Base-by-base conservation (phyloP, 2,113 vertebrate genomes). In the Athene cunicularia region DNA sequence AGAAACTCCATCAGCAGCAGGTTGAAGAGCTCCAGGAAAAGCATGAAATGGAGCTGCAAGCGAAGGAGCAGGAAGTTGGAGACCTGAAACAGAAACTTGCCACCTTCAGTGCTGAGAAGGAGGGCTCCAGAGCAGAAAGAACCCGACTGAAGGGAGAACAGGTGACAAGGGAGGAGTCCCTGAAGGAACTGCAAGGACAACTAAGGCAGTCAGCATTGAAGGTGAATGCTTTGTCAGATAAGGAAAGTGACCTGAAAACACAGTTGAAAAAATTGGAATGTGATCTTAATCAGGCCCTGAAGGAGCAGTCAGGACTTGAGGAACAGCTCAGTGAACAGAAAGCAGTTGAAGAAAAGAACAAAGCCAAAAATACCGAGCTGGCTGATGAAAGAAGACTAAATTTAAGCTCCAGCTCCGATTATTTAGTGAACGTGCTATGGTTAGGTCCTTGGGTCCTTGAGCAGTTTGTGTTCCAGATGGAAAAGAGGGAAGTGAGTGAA, bases 101-200 rank as follows among this genome's bases (percentile, higher is more conserved):
- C 22, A 59, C 55, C 27, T 82, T 95, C 73, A 98, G 67, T 74
- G 97, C 97, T 53, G 99, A 99, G 84, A 99, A 98, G 37, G 98
- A 99, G 24, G 95, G 95, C 56, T 84, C 97, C 53, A 93, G 79
- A 53, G 92, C 76, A 86, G 98, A 99, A 74, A 88, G 99, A 21
- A 96, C 79, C 2, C 62, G 80, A 10, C 93, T 99, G 72, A 99
- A 97, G 94, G 99, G 99, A 74, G 98, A 99, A 17, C 96, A 98
- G 45, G 80, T 58, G 4, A 98, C 98, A 81, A 98, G 90, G 88
- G 98, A 98, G 30, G 96, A 97, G n/a, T 96, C 96, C 19, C 93
- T 99, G 56, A 98, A 98, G 90, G 98, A 99, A 67, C 94, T 99
- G 52, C 98, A 99, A 85, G 98, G 98, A 43, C 98, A 99, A 53